Percentiles rank a stretch among this genome's conserved stretches.
These are phyloP conservation scores for Drosophila silvestris DNA, from an alignment of 2,888 invertebrate genomes.

Conservation along the genomic window DNA sequence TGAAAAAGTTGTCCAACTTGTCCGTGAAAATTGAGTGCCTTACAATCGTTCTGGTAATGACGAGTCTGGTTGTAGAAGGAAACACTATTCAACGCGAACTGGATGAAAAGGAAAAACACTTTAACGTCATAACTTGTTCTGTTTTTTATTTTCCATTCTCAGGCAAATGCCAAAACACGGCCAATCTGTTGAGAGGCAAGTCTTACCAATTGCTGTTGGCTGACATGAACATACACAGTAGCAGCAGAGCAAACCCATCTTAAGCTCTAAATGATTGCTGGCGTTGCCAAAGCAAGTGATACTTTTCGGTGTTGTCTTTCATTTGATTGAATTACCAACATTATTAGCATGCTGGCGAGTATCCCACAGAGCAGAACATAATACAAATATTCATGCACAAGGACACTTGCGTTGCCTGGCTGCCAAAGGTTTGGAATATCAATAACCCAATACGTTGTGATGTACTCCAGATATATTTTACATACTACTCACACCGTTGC, in stretches of 20 bases:
- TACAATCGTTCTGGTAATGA: background rate
- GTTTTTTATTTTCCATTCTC: background rate
- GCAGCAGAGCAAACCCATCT: background rate
- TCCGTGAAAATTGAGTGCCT: background rate
- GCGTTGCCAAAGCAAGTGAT: slow-evolving; percentile 27
- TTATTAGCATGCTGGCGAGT: slow-evolving; percentile 58
- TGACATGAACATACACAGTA: background rate
- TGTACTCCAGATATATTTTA: slow-evolving; percentile 38
- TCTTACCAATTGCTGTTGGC: background rate
- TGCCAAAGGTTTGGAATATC: slow-evolving; percentile 49
- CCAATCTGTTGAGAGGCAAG: background rate
- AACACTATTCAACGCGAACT: background rate
- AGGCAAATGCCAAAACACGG: background rate
- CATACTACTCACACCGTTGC: background rate
- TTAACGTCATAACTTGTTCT: background rate
- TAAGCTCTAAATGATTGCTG: slow-evolving; percentile 29
- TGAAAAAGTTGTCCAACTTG: background rate
- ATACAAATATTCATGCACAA: background rate
- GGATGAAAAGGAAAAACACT: background rate
- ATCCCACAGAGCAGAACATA: slow-evolving; percentile 2
- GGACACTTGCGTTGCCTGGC: background rate
- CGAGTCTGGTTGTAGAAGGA: background rate
- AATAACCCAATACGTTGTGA: slow-evolving; percentile 59
- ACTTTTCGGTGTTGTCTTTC: slow-evolving; percentile 62
- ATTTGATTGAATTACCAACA: slow-evolving; percentile 68